Conservation (phyloP, 1,140 invertebrate species). For the Leptinotarsa texana region DNA sequence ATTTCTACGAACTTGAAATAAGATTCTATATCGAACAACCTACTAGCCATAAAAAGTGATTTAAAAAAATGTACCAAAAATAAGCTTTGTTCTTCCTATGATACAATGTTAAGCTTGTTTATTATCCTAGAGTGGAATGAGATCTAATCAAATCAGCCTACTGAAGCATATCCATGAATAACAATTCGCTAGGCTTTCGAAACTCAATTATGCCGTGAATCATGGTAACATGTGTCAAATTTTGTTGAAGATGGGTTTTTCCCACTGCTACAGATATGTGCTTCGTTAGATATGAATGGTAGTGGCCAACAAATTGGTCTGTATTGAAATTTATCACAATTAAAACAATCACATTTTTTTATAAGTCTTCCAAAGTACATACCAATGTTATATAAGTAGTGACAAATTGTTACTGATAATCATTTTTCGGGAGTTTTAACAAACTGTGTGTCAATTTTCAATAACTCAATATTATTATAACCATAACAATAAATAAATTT, state of each 20-base stretch:
- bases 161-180: slow-evolving; percentile 3
- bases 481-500: not conserved
- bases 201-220: slow-evolving; percentile 16
- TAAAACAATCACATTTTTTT: not conserved
- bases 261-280: slow-evolving; percentile 45
- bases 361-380: not conserved
- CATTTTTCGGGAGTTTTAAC: not conserved
- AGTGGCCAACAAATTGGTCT: slow-evolving; percentile 46
- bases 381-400: not conserved
- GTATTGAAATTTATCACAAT: slow-evolving; percentile 50
- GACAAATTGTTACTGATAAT: no score
- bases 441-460: no score
- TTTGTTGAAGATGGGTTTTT: slow-evolving; percentile 28
- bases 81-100: not conserved
- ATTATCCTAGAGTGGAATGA: slow-evolving; percentile 1
- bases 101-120: not conserved
- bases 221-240: slow-evolving; percentile 26
- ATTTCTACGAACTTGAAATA: not conserved
- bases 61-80: not conserved
- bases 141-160: slow-evolving; percentile 13
- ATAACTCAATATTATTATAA: not conserved
- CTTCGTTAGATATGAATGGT: slow-evolving; percentile 39
- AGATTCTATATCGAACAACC: not conserved
- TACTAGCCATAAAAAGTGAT: not conserved
- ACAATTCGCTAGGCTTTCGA: slow-evolving; percentile 25